Conservation (phyloP, 2,113 vertebrate species). For the Otus sunia region DNA sequence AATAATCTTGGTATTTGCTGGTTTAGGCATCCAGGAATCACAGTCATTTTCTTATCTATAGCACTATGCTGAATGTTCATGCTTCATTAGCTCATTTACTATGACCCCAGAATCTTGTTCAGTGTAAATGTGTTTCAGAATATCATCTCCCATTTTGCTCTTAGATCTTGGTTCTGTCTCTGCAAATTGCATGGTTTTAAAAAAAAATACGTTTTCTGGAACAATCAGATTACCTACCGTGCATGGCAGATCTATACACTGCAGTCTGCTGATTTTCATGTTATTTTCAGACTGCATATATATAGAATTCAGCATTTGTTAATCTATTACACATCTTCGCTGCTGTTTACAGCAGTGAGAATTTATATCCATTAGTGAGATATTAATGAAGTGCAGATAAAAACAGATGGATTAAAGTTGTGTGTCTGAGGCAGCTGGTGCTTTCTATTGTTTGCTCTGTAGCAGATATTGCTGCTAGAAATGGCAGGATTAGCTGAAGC, state of each 20-base stretch:
- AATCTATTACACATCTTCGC: background rate
- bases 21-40: background rate
- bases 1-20: background rate
- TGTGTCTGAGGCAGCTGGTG: background rate
- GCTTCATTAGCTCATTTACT: background rate
- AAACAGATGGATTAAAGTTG: background rate
- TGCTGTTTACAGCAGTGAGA: background rate
- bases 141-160: background rate
- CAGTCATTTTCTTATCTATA: background rate
- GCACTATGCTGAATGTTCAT: background rate
- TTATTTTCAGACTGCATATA: background rate
- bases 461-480: background rate
- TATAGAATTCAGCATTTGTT: background rate
- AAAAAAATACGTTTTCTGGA: background rate
- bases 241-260: background rate
- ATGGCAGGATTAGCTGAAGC: background rate
- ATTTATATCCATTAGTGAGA: background rate
- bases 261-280: background rate
- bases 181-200: background rate
- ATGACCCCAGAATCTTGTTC: background rate
- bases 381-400: background rate
- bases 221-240: background rate
- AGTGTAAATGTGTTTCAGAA: background rate
- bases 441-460: background rate
- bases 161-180: background rate